Evolutionary conservation across 2,797 vertebrate genomes (phyloP), one percentile per base, ranked within the genome.

Genomic region (Typhlichthys subterraneus): DNA sequence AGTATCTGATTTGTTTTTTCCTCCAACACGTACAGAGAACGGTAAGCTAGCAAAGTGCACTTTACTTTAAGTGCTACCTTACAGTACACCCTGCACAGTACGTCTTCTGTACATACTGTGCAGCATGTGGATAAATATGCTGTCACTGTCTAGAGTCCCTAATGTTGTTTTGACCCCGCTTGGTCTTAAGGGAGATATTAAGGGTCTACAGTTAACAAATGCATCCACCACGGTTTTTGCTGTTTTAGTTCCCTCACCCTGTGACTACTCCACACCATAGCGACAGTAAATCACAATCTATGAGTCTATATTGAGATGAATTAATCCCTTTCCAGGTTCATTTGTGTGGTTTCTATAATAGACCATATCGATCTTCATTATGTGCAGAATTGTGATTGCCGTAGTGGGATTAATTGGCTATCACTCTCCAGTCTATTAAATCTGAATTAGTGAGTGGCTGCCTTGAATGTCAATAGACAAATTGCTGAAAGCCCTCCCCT

Each of bases 381-480:
- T 85, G 68, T 78, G 47, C 59, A 63, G 73, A 72, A 59, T 61
- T 65, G 73, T 61, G 76, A 75, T 82, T 71, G 71, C 77, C 67
- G 65, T n/a, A 77, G 79, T 66, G 76, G 59, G 61, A 75, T 84
- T 87, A 87, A 89, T 84, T 85, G 70, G 50, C 80, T 75, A 71
- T 87, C 76, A 75, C 65, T 85, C 81, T 81, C 70, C 63, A 71
- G 65, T 76, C 78, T 83, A 85, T 90, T 91, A 88, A 83, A 87
- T 78, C 63, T 69, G 72, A 83, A 74, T 86, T 86, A 84, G 79
- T 59, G 70, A 75, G 69, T 38, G 56, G 68, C 63, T 86, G 73
- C 59, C 67, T 75, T 76, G 62, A 90, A 87, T 77, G 76, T 85
- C 79, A 83, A 82, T 87, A 76, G 85, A 87, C 72, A 78, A 80